These are phyloP conservation scores for Aphis gossypii DNA, from an alignment of 1,140 invertebrate genomes.

Conservation along the genomic window DNA sequence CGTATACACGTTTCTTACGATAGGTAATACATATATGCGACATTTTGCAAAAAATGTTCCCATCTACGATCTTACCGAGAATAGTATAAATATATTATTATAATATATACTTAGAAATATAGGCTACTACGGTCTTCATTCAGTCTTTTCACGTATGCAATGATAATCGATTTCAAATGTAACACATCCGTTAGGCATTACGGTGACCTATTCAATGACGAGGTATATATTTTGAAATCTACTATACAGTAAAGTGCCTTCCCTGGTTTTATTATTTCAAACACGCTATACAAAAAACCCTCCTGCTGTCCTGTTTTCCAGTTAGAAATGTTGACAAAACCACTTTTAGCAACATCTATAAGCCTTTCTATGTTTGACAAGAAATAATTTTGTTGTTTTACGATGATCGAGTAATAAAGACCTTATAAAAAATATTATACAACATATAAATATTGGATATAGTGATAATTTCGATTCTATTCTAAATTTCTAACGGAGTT, in stretches of 20 bases:
- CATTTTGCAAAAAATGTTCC: too few species aligned
- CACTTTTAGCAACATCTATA: not conserved
- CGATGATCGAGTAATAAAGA: not conserved
- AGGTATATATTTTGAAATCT: not conserved
- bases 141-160: too few species aligned
- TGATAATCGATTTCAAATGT: too few species aligned
- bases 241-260: not conserved
- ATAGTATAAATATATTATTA: too few species aligned
- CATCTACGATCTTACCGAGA: too few species aligned
- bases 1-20: too few species aligned
- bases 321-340: not conserved
- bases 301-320: not conserved
- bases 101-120: too few species aligned
- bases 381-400: slow-evolving; percentile 10
- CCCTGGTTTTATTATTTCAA: not conserved
- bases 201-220: too few species aligned
- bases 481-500: not conserved
- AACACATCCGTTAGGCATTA: too few species aligned
- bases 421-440: not conserved
- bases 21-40: too few species aligned
- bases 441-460: not conserved
- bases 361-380: not conserved
- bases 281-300: not conserved
- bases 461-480: not conserved
- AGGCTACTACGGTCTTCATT: too few species aligned